Percentiles rank a stretch among this genome's conserved stretches.
phyloP scores from a whole-genome alignment of 2,888 invertebrate genomes.

The Sarcophaga caerulescens region DNA sequence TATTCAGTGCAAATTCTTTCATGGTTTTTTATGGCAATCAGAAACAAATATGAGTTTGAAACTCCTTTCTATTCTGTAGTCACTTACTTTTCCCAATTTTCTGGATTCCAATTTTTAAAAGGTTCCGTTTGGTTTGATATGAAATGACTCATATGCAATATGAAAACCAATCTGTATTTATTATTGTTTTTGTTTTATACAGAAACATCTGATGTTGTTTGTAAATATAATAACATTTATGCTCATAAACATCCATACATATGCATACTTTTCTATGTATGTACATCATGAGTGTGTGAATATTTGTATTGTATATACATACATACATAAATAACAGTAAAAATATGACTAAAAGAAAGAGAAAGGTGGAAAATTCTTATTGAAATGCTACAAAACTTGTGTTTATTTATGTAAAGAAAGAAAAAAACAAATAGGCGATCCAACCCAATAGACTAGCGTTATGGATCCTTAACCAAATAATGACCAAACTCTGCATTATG shows the following conservation, averaged over 20 bases:
- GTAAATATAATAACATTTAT: constrained; percentile 6
- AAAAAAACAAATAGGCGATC: neutral
- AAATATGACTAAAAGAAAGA: neutral
- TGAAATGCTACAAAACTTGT: neutral
- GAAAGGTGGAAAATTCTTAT: neutral
- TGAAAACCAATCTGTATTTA: constrained; percentile 4
- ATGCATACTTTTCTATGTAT: neutral
- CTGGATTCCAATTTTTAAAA: too few species aligned
- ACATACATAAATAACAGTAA: neutral
- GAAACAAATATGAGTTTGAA: too few species aligned
- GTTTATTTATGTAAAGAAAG: neutral
- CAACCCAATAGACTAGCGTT: too few species aligned
- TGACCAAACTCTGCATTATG: too few species aligned
- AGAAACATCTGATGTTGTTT: constrained; percentile 28
- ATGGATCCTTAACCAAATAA: too few species aligned
- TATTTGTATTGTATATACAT: neutral
- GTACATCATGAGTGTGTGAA: neutral
- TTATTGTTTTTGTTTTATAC: constrained; percentile 2
- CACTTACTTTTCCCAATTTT: too few species aligned
- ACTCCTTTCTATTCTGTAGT: too few species aligned
- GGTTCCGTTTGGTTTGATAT: neutral
- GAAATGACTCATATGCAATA: neutral
- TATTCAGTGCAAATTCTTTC: too few species aligned
- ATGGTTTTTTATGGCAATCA: too few species aligned
- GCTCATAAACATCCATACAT: neutral